These are phyloP conservation scores for Megalops atlanticus DNA, from an alignment of 2,113 vertebrate species.

Conservation along the genomic window DNA sequence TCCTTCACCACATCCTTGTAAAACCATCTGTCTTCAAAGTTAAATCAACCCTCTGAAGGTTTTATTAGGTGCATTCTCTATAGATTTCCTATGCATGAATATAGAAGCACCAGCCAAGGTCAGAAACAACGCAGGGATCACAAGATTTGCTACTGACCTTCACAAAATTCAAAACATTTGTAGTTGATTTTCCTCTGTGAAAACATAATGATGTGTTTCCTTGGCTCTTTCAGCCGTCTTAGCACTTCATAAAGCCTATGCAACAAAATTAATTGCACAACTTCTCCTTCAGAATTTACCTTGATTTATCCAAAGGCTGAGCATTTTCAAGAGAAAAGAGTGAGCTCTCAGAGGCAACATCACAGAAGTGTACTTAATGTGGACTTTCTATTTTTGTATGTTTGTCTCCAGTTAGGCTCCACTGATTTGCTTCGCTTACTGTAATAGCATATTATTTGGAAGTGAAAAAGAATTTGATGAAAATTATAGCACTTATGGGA, in stretches of 20 bases:
- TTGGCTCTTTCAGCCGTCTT: not conserved
- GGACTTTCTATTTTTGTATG: not conserved
- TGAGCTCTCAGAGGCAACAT: not conserved
- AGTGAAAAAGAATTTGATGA: not conserved
- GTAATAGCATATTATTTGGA: not conserved
- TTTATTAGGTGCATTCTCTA: constrained; percentile 17
- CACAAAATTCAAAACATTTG: constrained; percentile 4
- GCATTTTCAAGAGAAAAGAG: not conserved
- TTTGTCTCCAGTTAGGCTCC: not conserved
- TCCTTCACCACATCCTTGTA: not conserved
- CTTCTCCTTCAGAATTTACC: not conserved
- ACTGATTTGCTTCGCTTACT: not conserved
- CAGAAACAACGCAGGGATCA: not conserved
- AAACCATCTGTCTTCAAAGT: constrained; percentile 8
- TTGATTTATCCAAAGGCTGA: not conserved
- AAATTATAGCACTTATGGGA: not conserved
- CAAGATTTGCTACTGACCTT: constrained; percentile 15
- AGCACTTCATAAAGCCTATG: not conserved
- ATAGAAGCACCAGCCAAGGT: constrained; percentile 5
- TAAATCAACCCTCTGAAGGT: constrained; percentile 3
- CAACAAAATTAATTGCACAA: not conserved
- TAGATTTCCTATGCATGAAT: constrained; percentile 7
- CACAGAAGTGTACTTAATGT: not conserved
- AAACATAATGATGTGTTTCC: not conserved
- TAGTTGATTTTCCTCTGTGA: not conserved